These are phyloP conservation scores for Heliocidaris erythrogramma DNA, from an alignment of 35 echinoderm and acorn worm genomes.

Conservation along the genomic window DNA sequence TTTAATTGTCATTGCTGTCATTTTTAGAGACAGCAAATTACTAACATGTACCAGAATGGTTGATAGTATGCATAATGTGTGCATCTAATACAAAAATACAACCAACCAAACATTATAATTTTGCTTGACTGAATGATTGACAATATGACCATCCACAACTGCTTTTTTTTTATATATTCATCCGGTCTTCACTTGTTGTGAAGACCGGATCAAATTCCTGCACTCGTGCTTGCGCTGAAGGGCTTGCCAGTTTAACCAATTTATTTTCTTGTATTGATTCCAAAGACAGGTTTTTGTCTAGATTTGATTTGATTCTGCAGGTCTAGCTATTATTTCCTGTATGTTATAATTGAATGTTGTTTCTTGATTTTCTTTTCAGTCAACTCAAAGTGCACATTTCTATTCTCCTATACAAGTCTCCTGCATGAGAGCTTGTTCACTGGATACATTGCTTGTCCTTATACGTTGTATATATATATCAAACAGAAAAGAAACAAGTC, in stretches of 20 bases:
- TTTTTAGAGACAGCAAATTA: neutral
- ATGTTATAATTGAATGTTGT: neutral
- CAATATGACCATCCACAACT: neutral
- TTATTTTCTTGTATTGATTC: neutral
- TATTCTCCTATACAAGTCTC: neutral
- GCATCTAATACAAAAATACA: too few relatives aligned
- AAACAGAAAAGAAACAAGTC: neutral
- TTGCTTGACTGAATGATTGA: neutral
- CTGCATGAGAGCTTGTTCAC: neutral
- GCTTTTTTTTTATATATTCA: neutral
- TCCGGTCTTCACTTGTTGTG: neutral
- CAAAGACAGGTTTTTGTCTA: neutral
- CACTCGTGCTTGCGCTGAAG: neutral
- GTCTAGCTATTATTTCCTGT: neutral
- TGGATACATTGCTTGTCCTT: neutral
- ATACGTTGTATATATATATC: too few relatives aligned
- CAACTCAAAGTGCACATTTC: neutral
- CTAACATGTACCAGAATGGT: too few relatives aligned
- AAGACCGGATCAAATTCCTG: neutral
- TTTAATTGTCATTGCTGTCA: neutral
- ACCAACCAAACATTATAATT: neutral
- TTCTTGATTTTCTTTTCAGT: slow-evolving; percentile 5
- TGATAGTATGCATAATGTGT: too few relatives aligned
- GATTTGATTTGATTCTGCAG: neutral
- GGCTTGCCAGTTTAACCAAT: neutral